Evolutionary conservation across 2,888 invertebrate species (phyloP).

Genomic region (Diogma glabrata): DNA sequence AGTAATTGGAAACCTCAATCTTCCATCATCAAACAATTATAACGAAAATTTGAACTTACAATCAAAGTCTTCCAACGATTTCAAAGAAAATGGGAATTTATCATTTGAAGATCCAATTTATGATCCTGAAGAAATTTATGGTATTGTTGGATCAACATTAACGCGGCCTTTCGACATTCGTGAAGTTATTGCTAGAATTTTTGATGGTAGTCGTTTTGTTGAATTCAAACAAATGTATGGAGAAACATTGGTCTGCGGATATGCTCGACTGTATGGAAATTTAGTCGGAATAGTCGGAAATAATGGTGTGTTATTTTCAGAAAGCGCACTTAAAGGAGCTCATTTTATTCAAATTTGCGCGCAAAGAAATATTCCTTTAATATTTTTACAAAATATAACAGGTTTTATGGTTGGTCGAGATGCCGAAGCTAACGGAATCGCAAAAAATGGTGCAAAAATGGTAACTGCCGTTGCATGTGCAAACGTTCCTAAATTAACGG

Average conservation of each 20-base stretch:
- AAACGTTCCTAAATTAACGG: constrained; percentile 94
- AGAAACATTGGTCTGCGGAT: constrained; percentile 91
- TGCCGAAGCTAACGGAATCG: constrained; percentile 95
- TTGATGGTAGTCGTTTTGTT: constrained; percentile 90
- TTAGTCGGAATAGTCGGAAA: constrained; percentile 92
- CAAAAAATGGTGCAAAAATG: constrained; percentile 98
- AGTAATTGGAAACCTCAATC: constrained; percentile 64
- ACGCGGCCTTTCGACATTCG: constrained; percentile 87
- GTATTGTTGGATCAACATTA: constrained; percentile 87
- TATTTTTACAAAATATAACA: constrained; percentile 97
- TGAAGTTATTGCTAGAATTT: constrained; percentile 87
- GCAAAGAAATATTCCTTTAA: constrained; percentile 85
- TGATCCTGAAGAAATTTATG: constrained; percentile 79
- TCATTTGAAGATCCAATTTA: constrained; percentile 69
- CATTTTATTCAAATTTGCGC: constrained; percentile 96
- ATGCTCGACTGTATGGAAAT: constrained; percentile 81
- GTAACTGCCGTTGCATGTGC: constrained; percentile 99
- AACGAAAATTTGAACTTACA: constrained; percentile 26
- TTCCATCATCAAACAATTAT: constrained; percentile 28
- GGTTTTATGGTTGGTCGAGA: constrained; percentile 98
- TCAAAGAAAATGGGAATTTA: constrained; percentile 28
- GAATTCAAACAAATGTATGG: constrained; percentile 96
- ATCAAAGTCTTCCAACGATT: constrained; percentile 36
- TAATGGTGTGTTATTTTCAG: constrained; percentile 94
- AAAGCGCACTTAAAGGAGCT: constrained; percentile 93